phyloP scores from a whole-genome alignment of 2,113 vertebrate genomes.

The Todiramphus saurophagus region DNA sequence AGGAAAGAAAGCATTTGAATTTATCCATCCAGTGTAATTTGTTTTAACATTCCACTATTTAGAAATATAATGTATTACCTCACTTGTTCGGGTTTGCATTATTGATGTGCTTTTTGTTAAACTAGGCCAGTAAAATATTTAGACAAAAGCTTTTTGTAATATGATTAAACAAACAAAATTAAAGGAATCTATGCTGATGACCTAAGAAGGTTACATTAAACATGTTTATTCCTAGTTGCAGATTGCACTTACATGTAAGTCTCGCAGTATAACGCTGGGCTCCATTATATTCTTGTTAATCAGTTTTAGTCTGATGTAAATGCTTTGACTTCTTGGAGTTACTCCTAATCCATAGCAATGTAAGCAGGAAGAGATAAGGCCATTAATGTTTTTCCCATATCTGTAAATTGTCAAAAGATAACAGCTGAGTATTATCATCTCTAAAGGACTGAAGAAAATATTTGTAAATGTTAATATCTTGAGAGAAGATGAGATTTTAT shows the following conservation, averaged over 20 bases:
- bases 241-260: background rate
- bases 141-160: constrained; percentile 24
- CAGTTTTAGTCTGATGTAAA: background rate
- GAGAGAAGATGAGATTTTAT: constrained; percentile 11
- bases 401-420: constrained; percentile 6
- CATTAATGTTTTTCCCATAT: background rate
- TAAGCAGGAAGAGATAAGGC: background rate
- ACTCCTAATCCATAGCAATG: background rate
- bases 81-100: background rate
- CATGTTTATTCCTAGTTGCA: background rate
- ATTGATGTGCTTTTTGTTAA: constrained; percentile 37
- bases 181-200: background rate
- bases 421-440: background rate
- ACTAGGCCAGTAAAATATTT: constrained; percentile 23
- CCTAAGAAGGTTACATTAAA: constrained; percentile 13
- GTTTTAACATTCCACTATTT: background rate
- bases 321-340: background rate
- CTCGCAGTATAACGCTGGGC: background rate
- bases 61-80: background rate
- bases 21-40: background rate
- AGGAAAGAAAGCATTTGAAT: background rate
- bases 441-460: constrained; percentile 28
- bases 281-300: background rate
- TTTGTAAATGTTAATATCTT: constrained; percentile 45
- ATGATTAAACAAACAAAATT: background rate